Conservation (phyloP, 2,797 vertebrate species). For the Takifugu ocellatus region DNA sequence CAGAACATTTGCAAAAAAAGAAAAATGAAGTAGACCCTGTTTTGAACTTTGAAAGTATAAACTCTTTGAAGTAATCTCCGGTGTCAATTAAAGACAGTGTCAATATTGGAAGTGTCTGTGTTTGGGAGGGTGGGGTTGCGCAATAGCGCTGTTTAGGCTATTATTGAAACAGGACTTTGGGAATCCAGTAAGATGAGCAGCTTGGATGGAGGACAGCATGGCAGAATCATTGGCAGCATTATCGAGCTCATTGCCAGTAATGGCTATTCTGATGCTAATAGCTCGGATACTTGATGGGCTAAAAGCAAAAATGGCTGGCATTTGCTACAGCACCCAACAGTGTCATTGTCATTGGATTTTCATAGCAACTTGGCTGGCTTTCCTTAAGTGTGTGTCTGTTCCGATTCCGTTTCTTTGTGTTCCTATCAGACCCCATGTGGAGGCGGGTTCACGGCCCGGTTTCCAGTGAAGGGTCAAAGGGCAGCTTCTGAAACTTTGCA, state of each 20-base stretch:
- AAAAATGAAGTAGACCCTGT: conserved; percentile 16
- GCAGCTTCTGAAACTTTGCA: no score
- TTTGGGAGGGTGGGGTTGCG: conserved; percentile 26
- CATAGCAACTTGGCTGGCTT: conserved; percentile 1
- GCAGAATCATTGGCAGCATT: conserved; percentile 52
- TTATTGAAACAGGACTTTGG: conserved; percentile 41
- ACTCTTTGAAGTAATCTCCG: conserved; percentile 23
- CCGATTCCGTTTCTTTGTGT: no score
- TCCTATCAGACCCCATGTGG: no score
- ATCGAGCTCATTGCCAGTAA: conserved; percentile 48
- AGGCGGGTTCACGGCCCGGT: no score
- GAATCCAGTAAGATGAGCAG: conserved; percentile 44
- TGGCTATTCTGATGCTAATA: conserved; percentile 47
- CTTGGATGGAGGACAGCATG: conserved; percentile 36
- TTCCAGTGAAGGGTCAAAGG: no score
- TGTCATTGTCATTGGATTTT: conserved; percentile 28
- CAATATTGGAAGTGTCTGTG: conserved; percentile 35
- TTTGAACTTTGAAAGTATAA: conserved; percentile 41
- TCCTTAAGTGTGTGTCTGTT: no score
- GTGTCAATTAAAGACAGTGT: conserved; percentile 27
- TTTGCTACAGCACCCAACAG: conserved; percentile 34
- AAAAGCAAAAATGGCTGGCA: conserved; percentile 27
- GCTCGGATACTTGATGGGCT: conserved; percentile 52
- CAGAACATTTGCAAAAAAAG: conserved; percentile 1
- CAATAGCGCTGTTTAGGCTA: conserved; percentile 34